These are phyloP conservation scores for Vanacampus margaritifer DNA, from an alignment of 2,113 vertebrate species.

Conservation along the genomic window DNA sequence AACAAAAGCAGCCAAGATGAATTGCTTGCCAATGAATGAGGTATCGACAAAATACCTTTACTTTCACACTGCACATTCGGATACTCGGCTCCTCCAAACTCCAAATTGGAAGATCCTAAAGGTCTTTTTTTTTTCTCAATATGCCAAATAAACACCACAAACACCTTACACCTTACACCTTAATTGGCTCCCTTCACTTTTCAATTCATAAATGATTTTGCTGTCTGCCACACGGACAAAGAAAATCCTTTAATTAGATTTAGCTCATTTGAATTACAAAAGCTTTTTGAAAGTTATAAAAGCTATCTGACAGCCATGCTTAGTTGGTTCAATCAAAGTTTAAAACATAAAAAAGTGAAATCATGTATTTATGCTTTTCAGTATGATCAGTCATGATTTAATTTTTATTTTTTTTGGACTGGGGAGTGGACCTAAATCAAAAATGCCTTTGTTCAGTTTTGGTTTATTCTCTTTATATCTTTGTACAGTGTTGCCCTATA, in stretches of 20 bases:
- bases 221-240: neutral
- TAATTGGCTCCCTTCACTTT: neutral
- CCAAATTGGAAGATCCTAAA: neutral
- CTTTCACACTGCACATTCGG: conserved; percentile 20
- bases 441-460: neutral
- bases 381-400: neutral
- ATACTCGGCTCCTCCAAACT: neutral
- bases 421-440: neutral
- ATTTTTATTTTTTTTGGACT: neutral
- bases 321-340: neutral
- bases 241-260: neutral
- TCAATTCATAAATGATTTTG: conserved; percentile 17
- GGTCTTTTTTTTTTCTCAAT: neutral
- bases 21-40: conserved; percentile 50
- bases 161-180: too few species aligned
- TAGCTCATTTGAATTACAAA: neutral
- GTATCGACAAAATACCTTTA: conserved; percentile 43
- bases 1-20: conserved; percentile 66
- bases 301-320: neutral
- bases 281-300: neutral
- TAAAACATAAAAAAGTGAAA: neutral
- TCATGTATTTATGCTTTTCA: neutral
- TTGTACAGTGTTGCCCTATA: neutral
- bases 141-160: conserved; percentile 22
- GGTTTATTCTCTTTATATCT: neutral